These are phyloP conservation scores for Zaprionus vittiger DNA, from an alignment of 1,140 invertebrate species.

Conservation along the genomic window DNA sequence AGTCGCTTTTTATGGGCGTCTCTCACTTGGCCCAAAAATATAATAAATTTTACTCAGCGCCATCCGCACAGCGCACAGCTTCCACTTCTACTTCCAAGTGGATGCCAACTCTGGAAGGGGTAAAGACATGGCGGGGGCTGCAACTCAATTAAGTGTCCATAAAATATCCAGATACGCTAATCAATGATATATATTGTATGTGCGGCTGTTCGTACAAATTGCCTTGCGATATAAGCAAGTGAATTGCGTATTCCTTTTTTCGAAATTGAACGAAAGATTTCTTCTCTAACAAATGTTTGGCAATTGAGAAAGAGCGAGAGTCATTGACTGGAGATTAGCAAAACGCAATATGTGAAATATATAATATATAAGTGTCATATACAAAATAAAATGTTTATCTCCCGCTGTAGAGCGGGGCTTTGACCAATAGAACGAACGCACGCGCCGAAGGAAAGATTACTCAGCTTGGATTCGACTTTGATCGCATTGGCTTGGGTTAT, in stretches of 20 bases:
- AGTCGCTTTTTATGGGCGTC: conserved; percentile 75
- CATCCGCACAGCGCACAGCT: conserved; percentile 34
- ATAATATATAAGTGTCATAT: neutral
- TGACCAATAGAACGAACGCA: neutral
- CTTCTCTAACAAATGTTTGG: conserved; percentile 23
- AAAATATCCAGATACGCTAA: conserved; percentile 81
- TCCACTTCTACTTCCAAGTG: conserved; percentile 54
- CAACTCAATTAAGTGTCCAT: conserved; percentile 81
- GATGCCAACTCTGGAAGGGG: conserved; percentile 19
- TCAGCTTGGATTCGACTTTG: neutral
- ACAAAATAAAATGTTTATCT: neutral
- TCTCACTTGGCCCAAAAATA: conserved; percentile 63
- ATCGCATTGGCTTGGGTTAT: neutral
- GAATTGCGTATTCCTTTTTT: conserved; percentile 3
- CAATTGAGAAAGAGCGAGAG: conserved; percentile 16
- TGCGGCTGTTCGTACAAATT: conserved; percentile 6
- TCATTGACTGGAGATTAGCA: neutral
- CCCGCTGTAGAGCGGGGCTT: neutral
- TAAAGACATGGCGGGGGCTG: conserved; percentile 21
- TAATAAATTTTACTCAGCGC: conserved; percentile 80
- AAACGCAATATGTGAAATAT: neutral
- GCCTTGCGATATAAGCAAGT: neutral
- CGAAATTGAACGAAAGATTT: conserved; percentile 50
- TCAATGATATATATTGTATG: conserved; percentile 66
- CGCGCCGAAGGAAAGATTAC: neutral